Evolutionary conservation across 2,113 vertebrate species (phyloP).

Genomic region (Isurus oxyrinchus): DNA sequence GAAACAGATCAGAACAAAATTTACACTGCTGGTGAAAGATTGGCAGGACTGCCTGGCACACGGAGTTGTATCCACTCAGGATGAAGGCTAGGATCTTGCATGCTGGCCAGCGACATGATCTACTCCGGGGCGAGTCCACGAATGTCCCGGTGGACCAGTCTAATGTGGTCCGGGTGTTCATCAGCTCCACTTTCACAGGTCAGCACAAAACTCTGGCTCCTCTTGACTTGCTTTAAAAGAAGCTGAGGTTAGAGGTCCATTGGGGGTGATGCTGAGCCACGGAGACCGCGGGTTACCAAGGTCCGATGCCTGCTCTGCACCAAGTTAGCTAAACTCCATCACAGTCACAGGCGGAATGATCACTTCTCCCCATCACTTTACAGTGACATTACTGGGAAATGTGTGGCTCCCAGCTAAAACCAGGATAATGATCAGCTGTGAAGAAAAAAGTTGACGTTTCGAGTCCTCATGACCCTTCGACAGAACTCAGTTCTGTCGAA

Average conservation of each 20-base stretch:
- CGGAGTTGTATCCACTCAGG: not conserved
- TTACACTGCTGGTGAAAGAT: not conserved
- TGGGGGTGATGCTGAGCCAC: not conserved
- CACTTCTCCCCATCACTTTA: not conserved
- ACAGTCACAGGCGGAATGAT: not conserved
- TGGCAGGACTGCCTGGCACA: not conserved
- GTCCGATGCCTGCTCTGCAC: not conserved
- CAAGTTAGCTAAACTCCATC: not conserved
- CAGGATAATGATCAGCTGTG: not conserved
- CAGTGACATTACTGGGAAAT: not conserved
- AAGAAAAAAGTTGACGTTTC: too few relatives aligned
- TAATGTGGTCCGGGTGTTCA: constrained; percentile 58
- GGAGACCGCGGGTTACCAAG: not conserved
- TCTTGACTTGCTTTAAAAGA: not conserved
- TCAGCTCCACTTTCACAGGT: constrained; percentile 70
- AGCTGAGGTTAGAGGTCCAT: not conserved
- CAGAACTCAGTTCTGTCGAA: too few relatives aligned
- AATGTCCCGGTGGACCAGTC: constrained; percentile 43
- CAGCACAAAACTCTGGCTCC: constrained; percentile 38
- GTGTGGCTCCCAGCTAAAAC: not conserved
- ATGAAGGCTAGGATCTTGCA: constrained; percentile 38
- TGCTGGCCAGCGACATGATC: not conserved
- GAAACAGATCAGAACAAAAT: not conserved
- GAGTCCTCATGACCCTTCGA: too few relatives aligned
- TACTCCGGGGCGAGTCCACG: constrained; percentile 45